phyloP scores from a whole-genome alignment of 2,888 invertebrate genomes.

The Dusona sp. region DNA sequence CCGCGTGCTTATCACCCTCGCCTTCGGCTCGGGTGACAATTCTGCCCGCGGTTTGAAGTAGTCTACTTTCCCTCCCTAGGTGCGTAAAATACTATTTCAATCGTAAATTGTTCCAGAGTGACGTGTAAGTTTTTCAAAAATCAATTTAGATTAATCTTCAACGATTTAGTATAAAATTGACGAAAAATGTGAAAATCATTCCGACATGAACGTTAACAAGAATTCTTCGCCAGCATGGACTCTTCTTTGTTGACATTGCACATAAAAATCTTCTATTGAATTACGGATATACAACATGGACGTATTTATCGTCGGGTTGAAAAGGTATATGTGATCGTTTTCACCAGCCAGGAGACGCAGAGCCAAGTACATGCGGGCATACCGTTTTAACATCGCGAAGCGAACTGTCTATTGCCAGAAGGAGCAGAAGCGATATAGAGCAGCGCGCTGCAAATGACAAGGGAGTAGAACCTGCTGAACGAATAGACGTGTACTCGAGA shows the following conservation, averaged over 20 bases:
- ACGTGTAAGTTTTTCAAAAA: neutral
- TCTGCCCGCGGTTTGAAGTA: no score
- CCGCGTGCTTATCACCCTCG: no score
- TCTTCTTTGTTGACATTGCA: neutral
- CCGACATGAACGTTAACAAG: neutral
- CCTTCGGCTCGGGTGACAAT: no score
- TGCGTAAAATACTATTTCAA: no score
- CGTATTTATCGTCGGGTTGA: constrained; percentile 6
- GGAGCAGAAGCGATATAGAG: constrained; percentile 44
- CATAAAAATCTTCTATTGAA: neutral
- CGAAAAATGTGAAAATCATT: constrained; percentile 49
- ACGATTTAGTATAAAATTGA: constrained; percentile 14
- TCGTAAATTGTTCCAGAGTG: neutral
- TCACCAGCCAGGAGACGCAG: constrained; percentile 46
- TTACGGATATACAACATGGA: constrained; percentile 3
- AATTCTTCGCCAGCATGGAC: neutral
- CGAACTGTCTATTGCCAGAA: constrained; percentile 65
- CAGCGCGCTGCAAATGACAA: constrained; percentile 62
- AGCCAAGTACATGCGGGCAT: constrained; percentile 59
- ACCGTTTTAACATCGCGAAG: constrained; percentile 61
- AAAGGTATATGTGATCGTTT: constrained; percentile 12
- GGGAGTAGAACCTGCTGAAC: constrained; percentile 54
- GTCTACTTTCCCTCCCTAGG: no score
- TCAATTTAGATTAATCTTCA: neutral
- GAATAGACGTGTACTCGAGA: constrained; percentile 63